Evolutionary conservation across 1,140 invertebrate genomes (phyloP), one percentile per base, ranked within the genome.

Genomic region (Asobara japonica): DNA sequence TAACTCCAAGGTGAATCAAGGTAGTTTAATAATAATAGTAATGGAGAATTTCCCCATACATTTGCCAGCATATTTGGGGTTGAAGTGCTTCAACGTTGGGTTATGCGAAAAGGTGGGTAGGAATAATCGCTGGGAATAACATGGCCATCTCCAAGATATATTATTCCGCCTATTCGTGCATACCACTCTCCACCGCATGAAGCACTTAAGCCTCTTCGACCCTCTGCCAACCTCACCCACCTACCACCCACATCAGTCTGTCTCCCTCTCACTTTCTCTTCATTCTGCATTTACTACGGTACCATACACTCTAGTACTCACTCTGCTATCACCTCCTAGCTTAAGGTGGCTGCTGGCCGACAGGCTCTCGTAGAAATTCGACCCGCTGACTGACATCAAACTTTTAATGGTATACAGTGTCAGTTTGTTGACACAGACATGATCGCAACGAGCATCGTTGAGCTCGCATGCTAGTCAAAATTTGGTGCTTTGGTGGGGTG

Each of bases 121-220:
- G 22, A 31, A 38, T 69, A 69, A 69, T 69, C 67, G 33, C 67
- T 25, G 51, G 22, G 31, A 60, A 69, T 69, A 61, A 31, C 29
- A 69, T n/a, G 29, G 56, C 51, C 31, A 69, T 69, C 67, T 61
- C 56, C 48, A 18, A 69, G 30, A 38, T 25, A 36, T 38, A 68
- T 68, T 51, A 20, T 56, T 56, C 22, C 51, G 16, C 45, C 66
- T 31, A 51, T 48, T 68, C 31, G 29, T 48, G 36, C 22, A 33
- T 56, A 31, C 25, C 27, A 20, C 27, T 51, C 66, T 56, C 29
- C 31, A 68, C 45, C 27, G 18, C 41, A 69, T 61, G 25, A 38
- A 61, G 51, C 51, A 69, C 67, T 69, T 69, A 69, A 69, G 31
- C 51, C 56, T 69, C 29, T 48, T 68, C 66, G 20, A 30, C 16